Evolutionary conservation across 2,113 vertebrate species (phyloP).

Genomic region (Scatophagus argus): DNA sequence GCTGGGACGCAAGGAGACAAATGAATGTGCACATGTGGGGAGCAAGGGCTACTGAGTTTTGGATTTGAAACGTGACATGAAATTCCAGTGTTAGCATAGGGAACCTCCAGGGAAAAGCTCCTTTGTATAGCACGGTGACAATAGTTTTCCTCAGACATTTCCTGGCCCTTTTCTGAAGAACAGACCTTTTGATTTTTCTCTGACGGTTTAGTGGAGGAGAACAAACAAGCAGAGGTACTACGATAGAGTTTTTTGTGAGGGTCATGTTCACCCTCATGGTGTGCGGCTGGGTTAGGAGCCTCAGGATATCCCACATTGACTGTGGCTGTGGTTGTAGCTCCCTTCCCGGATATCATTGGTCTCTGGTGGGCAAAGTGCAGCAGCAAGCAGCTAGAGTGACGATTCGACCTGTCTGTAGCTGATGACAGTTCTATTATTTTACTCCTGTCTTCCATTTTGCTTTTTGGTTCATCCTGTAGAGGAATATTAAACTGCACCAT

Average conservation of each 20-base stretch:
- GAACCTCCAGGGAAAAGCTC: constrained; percentile 93
- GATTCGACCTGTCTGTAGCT: constrained; percentile 78
- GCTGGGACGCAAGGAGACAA: constrained; percentile 87
- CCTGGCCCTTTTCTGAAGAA: constrained; percentile 73
- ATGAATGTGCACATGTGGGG: constrained; percentile 92
- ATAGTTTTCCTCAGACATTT: constrained; percentile 73
- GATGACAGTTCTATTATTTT: constrained; percentile 57
- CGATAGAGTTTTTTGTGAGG: constrained; percentile 80
- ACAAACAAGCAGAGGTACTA: constrained; percentile 85
- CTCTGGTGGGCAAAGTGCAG: constrained; percentile 86
- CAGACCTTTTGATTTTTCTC: constrained; percentile 71
- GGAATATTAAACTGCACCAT: constrained; percentile 84
- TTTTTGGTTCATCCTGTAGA: constrained; percentile 76
- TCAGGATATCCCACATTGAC: constrained; percentile 72
- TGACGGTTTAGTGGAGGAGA: constrained; percentile 65
- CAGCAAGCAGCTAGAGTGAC: constrained; percentile 84
- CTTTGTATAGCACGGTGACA: constrained; percentile 87
- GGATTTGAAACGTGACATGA: constrained; percentile 90
- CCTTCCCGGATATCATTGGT: constrained; percentile 71
- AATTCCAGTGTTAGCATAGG: constrained; percentile 83
- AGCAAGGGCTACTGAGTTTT: constrained; percentile 83
- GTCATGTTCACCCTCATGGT: constrained; percentile 63
- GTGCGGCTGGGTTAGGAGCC: constrained; percentile 49
- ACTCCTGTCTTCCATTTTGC: constrained; percentile 49
- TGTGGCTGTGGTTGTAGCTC: constrained; percentile 66